Base-by-base conservation (phyloP, 1,140 invertebrate species). In the Agrypnia vestita region DNA sequence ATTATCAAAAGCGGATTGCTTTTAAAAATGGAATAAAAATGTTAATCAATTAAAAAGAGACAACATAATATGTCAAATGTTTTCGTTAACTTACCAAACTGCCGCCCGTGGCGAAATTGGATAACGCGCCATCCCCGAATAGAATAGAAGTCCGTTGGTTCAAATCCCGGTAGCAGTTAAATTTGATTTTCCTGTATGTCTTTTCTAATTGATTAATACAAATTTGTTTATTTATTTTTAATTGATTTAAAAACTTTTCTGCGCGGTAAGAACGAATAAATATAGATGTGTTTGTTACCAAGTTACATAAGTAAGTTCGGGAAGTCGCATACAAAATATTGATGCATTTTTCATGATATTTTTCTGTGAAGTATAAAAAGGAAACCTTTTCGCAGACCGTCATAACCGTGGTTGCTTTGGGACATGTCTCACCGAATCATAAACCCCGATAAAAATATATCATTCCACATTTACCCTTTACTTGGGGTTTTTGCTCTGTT, bases 361-460 rank as follows among this genome's bases (percentile, higher is more conserved):
- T 62, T 64, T 64, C 4, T 13, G 61, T 25, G 10, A 13, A 25
- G 10, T 12, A 64, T 64, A 64, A 64, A 64, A 64, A 11, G 61
- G 7, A 47, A 44, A 8, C 64, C 17, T n/a, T n/a, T 69, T 19
- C 35, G 35, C 8, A 46, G 46, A 44, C 64, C 44, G 3, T n/a
- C n/a, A n/a, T 15, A 47, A 17, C 44, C n/a, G 19, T 19, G 64
- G 44, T 47, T 44, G 64, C 64, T 17, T 0, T n/a, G 73, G 73
- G 35, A 75, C 53, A n/a, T 61, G 73, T 75, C 55, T 56, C n/a
- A 8, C 4, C 73, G 53, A 75, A 44, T 43, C 73, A 75, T 75
- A 75, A 75, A 75, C 53, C 43, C 35, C 56, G n/a, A 75, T 75
- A 75, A 46, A 75, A 75, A 75, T 59, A 59, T 75, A 75, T 25